Percentiles rank a stretch among this genome's conserved stretches.
phyloP scores from a whole-genome alignment of 2,113 vertebrate species.

The Cyprinodon variegatus region DNA sequence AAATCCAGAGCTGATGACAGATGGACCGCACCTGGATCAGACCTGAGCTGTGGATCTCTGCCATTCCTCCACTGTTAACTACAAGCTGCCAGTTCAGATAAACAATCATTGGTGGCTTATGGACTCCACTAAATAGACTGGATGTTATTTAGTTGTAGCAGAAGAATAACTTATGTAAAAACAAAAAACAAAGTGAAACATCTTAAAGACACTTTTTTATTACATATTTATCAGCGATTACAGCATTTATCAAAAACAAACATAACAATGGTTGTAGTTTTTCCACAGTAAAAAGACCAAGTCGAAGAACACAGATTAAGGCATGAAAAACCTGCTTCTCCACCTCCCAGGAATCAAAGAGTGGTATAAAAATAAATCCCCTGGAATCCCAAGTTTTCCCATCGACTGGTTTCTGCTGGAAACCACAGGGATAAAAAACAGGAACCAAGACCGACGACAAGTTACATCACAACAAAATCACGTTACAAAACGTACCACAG shows the following conservation, averaged over 20 bases:
- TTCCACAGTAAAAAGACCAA: conserved; percentile 51
- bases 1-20: no score
- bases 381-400: conserved; percentile 65
- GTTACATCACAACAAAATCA: conserved; percentile 54
- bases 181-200: conserved; percentile 18
- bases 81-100: no score
- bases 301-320: conserved; percentile 56
- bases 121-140: no score
- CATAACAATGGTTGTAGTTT: conserved; percentile 26
- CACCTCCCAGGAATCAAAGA: conserved; percentile 37
- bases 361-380: conserved; percentile 64
- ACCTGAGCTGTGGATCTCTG: no score
- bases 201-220: conserved; percentile 7
- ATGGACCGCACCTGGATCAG: no score
- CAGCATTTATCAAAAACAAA: conserved; percentile 65
- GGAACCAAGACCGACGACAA: conserved; percentile 24
- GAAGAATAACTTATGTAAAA: neutral
- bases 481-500: conserved; percentile 46
- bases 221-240: conserved; percentile 38
- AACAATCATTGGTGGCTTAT: no score
- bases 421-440: conserved; percentile 50
- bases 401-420: conserved; percentile 53
- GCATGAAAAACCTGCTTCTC: conserved; percentile 57
- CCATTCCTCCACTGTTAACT: no score
- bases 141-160: no score